A percentile compares a stretch with the other conserved stretches of the same genome.
These are phyloP conservation scores for Gallinago jamesoni DNA, from an alignment of 2,113 vertebrate genomes.

Conservation along the genomic window DNA sequence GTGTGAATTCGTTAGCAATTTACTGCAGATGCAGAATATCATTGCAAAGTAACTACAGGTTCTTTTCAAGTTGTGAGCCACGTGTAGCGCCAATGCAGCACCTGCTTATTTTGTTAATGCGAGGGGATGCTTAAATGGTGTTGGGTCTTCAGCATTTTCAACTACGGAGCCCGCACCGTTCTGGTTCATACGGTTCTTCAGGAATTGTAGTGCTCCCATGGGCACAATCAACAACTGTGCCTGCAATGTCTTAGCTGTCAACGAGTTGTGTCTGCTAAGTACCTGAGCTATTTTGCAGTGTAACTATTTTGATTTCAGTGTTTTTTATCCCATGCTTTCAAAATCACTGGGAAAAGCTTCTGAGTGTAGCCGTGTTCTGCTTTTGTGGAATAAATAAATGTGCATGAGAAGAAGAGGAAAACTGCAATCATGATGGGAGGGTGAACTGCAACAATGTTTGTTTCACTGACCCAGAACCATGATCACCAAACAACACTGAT, in stretches of 20 bases:
- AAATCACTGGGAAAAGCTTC: not conserved
- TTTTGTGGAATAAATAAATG: not conserved
- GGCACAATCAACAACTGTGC: not conserved
- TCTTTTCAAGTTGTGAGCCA: not conserved
- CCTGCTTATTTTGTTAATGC: not conserved
- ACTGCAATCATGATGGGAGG: not conserved
- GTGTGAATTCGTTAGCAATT: not conserved
- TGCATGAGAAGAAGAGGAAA: not conserved
- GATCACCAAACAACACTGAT: not conserved
- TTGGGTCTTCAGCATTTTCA: not conserved
- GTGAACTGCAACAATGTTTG: not conserved
- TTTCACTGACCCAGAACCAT: not conserved
- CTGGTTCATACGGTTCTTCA: not conserved
- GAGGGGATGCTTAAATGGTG: not conserved
- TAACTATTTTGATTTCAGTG: not conserved
- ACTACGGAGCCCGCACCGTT: fast-evolving
- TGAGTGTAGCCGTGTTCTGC: not conserved
- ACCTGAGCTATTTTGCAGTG: not conserved
- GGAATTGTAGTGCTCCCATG: not conserved
- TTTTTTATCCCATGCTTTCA: not conserved
- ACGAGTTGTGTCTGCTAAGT: not conserved
- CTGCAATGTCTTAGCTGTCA: not conserved
- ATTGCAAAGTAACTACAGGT: not conserved
- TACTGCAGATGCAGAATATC: not conserved
- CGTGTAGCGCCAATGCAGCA: not conserved